phyloP scores from a whole-genome alignment of 53 echinoderm and acorn worm species.

The Henricia sp. region DNA sequence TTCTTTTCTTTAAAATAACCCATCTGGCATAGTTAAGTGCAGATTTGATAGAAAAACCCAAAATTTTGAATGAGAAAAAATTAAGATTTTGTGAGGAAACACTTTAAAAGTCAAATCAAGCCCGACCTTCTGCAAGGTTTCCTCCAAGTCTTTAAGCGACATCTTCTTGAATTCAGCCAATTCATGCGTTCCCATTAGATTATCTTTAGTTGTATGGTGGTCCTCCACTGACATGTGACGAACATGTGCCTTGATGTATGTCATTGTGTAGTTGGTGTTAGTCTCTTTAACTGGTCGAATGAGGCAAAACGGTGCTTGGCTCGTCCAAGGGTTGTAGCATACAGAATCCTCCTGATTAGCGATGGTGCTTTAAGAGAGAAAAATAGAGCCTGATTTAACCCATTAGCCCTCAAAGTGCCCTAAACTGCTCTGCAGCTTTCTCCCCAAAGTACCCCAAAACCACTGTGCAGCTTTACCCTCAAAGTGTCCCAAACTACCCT shows the following conservation, averaged over 20 bases:
- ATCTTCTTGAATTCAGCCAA: conserved; percentile 85
- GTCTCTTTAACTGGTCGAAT: conserved; percentile 72
- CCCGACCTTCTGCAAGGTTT: conserved; percentile 68
- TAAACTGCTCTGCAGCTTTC: too few species aligned
- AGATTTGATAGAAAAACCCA: too few species aligned
- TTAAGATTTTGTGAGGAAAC: too few species aligned
- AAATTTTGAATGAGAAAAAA: too few species aligned
- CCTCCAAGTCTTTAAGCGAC: conserved; percentile 74
- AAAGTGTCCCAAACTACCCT: too few species aligned
- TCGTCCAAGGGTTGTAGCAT: conserved; percentile 76
- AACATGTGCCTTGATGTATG: conserved; percentile 85
- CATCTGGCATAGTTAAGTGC: too few species aligned
- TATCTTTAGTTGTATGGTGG: conserved; percentile 43
- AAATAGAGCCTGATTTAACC: too few species aligned
- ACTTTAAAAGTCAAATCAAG: too few species aligned
- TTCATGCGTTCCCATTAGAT: conserved; percentile 68
- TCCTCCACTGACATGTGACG: conserved; percentile 82
- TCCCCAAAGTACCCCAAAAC: too few species aligned
- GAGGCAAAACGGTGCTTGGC: conserved; percentile 59
- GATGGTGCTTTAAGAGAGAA: neutral
- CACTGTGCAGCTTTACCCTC: too few species aligned
- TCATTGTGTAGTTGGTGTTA: conserved; percentile 85
- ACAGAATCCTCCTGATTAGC: conserved; percentile 18
- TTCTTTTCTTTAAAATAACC: too few species aligned
- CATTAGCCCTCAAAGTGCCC: too few species aligned